A percentile compares a stretch with the other conserved stretches of the same genome.
Conservation (phyloP, 2,797 vertebrate genomes). For the Helicolenus hilgendorfi region DNA sequence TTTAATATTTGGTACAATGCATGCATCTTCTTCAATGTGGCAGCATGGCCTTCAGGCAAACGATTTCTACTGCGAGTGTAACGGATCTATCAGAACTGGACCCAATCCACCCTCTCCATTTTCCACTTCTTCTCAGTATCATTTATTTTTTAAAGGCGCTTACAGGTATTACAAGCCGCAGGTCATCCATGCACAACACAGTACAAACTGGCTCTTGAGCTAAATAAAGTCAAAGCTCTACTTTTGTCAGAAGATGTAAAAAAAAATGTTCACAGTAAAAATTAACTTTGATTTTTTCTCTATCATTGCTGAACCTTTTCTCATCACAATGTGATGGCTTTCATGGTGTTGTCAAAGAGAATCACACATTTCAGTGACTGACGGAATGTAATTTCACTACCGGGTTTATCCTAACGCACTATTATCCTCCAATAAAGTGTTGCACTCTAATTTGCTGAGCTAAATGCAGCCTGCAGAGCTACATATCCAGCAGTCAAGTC, state of each 20-base stretch:
- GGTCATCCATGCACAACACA: neutral
- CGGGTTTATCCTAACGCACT: neutral
- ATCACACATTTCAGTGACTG: neutral
- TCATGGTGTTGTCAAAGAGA: neutral
- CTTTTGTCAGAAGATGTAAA: neutral
- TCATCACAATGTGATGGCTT: neutral
- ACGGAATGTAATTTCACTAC: conserved; percentile 17
- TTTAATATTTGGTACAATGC: neutral
- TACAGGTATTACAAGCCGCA: neutral
- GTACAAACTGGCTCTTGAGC: neutral
- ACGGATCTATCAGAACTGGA: conserved; percentile 9
- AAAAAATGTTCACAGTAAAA: neutral
- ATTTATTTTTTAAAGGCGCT: conserved; percentile 18
- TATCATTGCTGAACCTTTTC: neutral
- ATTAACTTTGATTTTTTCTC: neutral
- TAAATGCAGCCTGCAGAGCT: conserved; percentile 23
- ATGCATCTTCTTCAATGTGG: neutral
- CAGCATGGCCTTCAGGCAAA: neutral
- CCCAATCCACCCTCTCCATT: neutral
- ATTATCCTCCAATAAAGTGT: conserved; percentile 40
- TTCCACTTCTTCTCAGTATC: neutral
- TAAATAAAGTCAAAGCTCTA: neutral
- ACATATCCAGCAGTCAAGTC: conserved; percentile 52
- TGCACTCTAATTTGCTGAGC: conserved; percentile 33
- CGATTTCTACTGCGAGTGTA: neutral